Evolutionary conservation across 2,113 vertebrate species (phyloP), one percentile per base, ranked within the genome.

Genomic region (Carlito syrichta): DNA sequence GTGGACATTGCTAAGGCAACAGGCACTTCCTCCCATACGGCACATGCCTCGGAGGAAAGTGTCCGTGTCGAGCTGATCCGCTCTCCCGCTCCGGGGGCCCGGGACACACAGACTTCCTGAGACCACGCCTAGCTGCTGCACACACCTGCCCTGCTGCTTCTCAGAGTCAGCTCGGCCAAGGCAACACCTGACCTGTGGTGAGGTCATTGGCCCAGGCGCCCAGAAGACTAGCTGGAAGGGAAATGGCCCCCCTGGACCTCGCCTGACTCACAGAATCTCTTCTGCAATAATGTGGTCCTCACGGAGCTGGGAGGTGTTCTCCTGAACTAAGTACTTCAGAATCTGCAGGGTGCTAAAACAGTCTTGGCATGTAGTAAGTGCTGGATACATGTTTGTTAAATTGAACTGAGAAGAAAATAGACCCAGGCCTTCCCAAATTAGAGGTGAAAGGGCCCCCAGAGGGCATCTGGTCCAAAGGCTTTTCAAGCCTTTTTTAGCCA

Each of bases 1-100:
- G 58, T 62, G 76, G 60, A 96, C 54, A 81, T 82, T 60, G 63
- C 94, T 96, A 95, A 93, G 93, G 93, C 83, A 96, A 96, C 83
- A 86, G 58, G 62, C 62, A 58, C 74, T 76, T 96, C 91, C 89
- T 96, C 63, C 79, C 20, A 4, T 58, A 38, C 0, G 0, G 54
- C 32, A 38, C 86, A 93, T 89, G 86, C 93, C 92, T 76, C 23
- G 3, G 58, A 84, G 43, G 86, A 76, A 97, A 86, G 78, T 38
- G 10, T 87, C 89, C 16, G 0, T 77, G 74, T 89, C 63, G 5
- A 90, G 91, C 23, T 52, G 87, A 92, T 92, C 58, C 0, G 0
- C 27, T 54, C 19, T 45, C 71, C 25, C 86, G 17, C 84, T 81
- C 94, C 78, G 54, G 56, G 38, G 58, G 48, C n/a, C 76, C n/a